Evolutionary conservation across 23 tunicate genomes (phyloP), one percentile per base, ranked within the genome.

Genomic region (Ciona savignyi): DNA sequence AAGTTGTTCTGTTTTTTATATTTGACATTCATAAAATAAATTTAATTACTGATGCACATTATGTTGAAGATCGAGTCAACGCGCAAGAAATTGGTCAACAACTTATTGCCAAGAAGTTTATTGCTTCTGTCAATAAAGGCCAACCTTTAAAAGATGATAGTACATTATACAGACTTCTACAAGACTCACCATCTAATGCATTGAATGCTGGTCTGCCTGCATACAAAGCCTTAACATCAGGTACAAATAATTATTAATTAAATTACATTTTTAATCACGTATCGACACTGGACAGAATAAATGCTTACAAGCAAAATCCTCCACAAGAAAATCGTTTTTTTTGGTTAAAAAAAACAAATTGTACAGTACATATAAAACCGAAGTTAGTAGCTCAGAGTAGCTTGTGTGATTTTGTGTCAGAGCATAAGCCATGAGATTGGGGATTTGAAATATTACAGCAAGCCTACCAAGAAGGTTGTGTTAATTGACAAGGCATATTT

Each of bases 101-200:
- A 29, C 26, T 81, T 20, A 25, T 81, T 15, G 29, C 42, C 33
- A 74, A 74, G 29, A 66, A 74, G 19, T 70, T 81, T 74, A 51
- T 49, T 1, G 63, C 34, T 26, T 29, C 86, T n/a, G 68, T 76
- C 11, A 67, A 81, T 28, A 27, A 61, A 9, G 35, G 22, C 3
- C 4, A 9, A 23, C 23, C 78, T 21, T 79, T 90, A 32, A 90
- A 79, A 35, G 74, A 90, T 70, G 97, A 90, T 60, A 35, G 32
- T 25, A 79, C 86, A 15, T 49, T 90, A 62, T 90, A 78, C 48
- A 80, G 90, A 1, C 65, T 90, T 4, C 21, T 90, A 33, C 71
- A 84, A 74, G 90, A 90, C 65, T 23, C 32, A 4, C 83, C 83
- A 0, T 79, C 85, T 2, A 79, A 79, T n/a, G 88, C 97, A 21